Evolutionary conservation across 2,113 vertebrate genomes (phyloP), one percentile per base, ranked within the genome.

Genomic region (Lophochroa leadbeateri): DNA sequence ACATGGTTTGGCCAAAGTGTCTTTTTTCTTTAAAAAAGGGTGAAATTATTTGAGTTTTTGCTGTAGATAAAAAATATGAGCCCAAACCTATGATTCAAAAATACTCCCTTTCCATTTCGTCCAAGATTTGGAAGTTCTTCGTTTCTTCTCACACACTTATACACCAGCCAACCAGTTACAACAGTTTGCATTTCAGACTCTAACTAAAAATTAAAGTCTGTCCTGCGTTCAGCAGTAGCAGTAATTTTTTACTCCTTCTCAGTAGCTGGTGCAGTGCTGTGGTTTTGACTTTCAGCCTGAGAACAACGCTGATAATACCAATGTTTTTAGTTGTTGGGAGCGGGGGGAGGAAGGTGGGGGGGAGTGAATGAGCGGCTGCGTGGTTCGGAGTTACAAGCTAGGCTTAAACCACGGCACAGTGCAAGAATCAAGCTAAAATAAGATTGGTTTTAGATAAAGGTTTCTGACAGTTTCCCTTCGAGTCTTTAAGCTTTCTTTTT

Each of bases 361-460:
- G n/a, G n/a, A n/a, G n/a, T n/a, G n/a, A n/a, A n/a, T n/a, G n/a
- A n/a, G n/a, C n/a, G n/a, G n/a, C n/a, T n/a, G n/a, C n/a, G n/a
- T n/a, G n/a, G n/a, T n/a, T n/a, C n/a, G n/a, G n/a, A n/a, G n/a
- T n/a, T n/a, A n/a, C n/a, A n/a, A n/a, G n/a, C n/a, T n/a, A n/a
- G n/a, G n/a, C n/a, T n/a, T n/a, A n/a, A n/a, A n/a, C n/a, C n/a
- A n/a, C n/a, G n/a, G n/a, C n/a, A n/a, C 71, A 90, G 37, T 77
- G 60, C 44, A 69, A 91, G 64, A 90, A 90, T 35, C 25, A 78
- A 78, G 31, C 76, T 90, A 90, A 92, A 93, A 86, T 83, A 93
- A 87, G 64, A 88, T 82, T 92, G 17, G 13, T 88, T 93, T 94
- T 75, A 90, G 60, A 49, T 64, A 83, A 88, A 85, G 10, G 27